A percentile compares a stretch with the other conserved stretches of the same genome.
Conservation (phyloP, 2,888 invertebrate species). For the Rhagonycha lutea region DNA sequence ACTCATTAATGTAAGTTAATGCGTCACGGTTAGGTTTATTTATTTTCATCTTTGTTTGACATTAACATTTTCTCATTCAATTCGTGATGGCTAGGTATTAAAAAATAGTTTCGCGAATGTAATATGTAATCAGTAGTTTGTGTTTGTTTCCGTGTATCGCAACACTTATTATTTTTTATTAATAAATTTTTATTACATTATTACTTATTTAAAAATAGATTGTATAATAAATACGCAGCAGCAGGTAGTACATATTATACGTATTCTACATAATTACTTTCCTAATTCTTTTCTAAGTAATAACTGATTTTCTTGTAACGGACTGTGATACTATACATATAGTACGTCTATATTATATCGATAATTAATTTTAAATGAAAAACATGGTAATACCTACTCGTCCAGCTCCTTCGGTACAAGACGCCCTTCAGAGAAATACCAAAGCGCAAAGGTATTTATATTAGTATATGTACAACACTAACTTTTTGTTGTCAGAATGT, state of each 20-base stretch:
- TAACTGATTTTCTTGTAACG: background rate
- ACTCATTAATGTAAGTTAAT: background rate
- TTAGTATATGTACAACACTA: background rate
- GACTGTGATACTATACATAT: background rate
- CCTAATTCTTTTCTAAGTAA: too few species aligned
- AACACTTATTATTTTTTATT: background rate
- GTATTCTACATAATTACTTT: background rate
- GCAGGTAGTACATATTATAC: background rate
- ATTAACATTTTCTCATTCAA: background rate
- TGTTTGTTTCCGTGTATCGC: background rate
- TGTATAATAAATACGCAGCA: background rate
- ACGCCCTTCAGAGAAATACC: conserved; percentile 30
- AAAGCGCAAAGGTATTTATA: conserved; percentile 16
- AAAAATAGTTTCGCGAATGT: background rate
- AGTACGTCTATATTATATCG: background rate
- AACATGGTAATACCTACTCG: conserved; percentile 36
- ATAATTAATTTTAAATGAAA: conserved; percentile 33
- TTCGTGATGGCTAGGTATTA: background rate
- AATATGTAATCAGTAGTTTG: background rate
- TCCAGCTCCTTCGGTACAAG: conserved; percentile 36
- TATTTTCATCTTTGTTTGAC: background rate
- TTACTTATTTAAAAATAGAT: background rate
- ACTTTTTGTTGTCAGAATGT: background rate
- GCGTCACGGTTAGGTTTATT: background rate
- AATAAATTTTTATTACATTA: background rate